Evolutionary conservation across 2,113 vertebrate genomes (phyloP).

Genomic region (Brachypteracias leptosomus): DNA sequence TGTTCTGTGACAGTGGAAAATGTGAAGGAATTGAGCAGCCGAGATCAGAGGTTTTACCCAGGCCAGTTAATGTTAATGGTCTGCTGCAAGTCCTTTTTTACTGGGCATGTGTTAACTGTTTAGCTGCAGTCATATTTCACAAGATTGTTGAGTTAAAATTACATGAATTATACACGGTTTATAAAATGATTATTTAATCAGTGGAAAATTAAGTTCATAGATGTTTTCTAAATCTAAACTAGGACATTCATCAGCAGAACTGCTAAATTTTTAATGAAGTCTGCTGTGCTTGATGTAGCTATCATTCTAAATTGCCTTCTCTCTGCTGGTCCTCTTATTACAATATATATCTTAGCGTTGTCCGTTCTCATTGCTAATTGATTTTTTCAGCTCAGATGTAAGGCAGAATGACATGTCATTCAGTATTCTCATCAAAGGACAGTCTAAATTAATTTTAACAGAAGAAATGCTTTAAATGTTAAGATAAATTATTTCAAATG

Average conservation of each 20-base stretch:
- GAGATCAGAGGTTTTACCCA: not conserved
- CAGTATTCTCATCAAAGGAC: slow-evolving; percentile 16
- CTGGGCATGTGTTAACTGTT: slow-evolving; percentile 66
- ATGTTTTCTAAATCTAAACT: slow-evolving; percentile 77
- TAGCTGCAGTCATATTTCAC: slow-evolving; percentile 70
- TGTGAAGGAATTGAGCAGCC: not conserved
- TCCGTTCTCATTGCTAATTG: slow-evolving; percentile 57
- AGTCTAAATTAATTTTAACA: not conserved
- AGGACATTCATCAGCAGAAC: slow-evolving; percentile 78
- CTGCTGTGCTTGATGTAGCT: slow-evolving; percentile 67
- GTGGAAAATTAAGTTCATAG: slow-evolving; percentile 79
- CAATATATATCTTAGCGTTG: slow-evolving; percentile 45
- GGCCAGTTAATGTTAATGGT: not conserved
- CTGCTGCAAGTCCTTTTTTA: slow-evolving; percentile 17
- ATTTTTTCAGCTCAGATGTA: slow-evolving; percentile 66
- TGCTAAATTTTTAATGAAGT: slow-evolving; percentile 82
- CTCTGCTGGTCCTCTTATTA: slow-evolving; percentile 52
- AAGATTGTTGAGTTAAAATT: slow-evolving; percentile 64
- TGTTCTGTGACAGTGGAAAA: not conserved
- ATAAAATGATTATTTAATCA: slow-evolving; percentile 82
- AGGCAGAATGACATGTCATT: slow-evolving; percentile 17
- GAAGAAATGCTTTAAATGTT: slow-evolving; percentile 5
- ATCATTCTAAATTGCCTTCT: slow-evolving; percentile 73
- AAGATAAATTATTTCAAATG: not conserved
- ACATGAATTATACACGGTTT: slow-evolving; percentile 77